Conservation (phyloP, 2,797 vertebrate genomes). For the Crax fasciolata region DNA sequence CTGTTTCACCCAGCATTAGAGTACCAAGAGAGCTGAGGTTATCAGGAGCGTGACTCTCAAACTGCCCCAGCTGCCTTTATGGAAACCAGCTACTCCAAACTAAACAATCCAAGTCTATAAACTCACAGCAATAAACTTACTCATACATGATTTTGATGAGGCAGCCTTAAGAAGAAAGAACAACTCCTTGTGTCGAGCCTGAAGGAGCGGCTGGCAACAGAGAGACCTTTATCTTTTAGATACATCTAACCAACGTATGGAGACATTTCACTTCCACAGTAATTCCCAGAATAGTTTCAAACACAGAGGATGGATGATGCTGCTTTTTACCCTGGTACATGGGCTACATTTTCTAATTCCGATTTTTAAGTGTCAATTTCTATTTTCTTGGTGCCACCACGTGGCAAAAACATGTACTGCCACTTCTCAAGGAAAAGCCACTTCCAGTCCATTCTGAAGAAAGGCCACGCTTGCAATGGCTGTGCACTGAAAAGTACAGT, state of each 20-base stretch:
- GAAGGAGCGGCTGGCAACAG: not conserved
- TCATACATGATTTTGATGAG: accelerated
- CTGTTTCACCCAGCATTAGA: accelerated
- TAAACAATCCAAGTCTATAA: not conserved
- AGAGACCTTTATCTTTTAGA: not conserved
- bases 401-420: constrained; percentile 72
- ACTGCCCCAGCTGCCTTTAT: not conserved
- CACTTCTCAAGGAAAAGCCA: not conserved
- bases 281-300: not conserved
- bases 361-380: constrained; percentile 36
- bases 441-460: not conserved
- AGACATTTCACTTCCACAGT: not conserved
- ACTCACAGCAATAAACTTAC: not conserved
- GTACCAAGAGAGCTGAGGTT: not conserved
- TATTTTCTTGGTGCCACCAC: constrained; percentile 82
- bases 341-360: not conserved
- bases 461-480: not conserved
- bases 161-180: not conserved
- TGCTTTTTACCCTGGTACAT: not conserved
- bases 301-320: not conserved
- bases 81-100: not conserved
- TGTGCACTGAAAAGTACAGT: not conserved
- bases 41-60: accelerated
- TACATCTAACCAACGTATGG: accelerated
- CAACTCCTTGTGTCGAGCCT: not conserved